phyloP scores from a whole-genome alignment of 2,888 invertebrate genomes.

The Latrodectus elegans region DNA sequence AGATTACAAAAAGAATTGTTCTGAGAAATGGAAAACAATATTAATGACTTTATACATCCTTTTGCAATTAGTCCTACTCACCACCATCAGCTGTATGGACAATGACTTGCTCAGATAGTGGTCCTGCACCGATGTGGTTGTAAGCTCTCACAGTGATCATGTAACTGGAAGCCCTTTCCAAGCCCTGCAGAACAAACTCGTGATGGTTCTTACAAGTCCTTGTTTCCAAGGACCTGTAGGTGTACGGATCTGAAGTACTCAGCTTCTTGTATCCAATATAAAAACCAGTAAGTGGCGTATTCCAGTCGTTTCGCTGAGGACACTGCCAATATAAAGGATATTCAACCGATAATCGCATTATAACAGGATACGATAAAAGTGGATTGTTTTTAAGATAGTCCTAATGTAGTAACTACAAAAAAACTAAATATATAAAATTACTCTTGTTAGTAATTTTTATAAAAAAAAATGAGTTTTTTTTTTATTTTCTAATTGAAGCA shows the following conservation, averaged over 20 bases:
- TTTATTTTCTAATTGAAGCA: no score
- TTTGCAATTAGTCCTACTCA: constrained; percentile 39
- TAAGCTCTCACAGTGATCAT: constrained; percentile 70
- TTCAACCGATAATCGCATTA: no score
- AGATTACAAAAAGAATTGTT: no score
- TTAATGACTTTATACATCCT: no score
- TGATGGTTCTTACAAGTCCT: constrained; percentile 26
- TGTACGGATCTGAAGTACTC: constrained; percentile 36
- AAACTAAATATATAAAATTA: no score
- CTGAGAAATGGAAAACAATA: no score
- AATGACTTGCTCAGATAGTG: constrained; percentile 67
- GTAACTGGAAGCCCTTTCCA: constrained; percentile 69
- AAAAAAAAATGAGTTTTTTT: no score
- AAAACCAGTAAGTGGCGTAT: constrained; percentile 69
- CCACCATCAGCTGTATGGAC: constrained; percentile 71
- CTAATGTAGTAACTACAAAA: no score
- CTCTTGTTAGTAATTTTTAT: no score
- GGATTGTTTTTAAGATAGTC: no score
- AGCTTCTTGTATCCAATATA: constrained; percentile 71
- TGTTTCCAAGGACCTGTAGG: constrained; percentile 30
- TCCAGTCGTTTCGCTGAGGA: constrained; percentile 69
- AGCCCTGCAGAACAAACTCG: constrained; percentile 46
- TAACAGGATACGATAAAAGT: no score
- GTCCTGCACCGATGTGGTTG: constrained; percentile 71
- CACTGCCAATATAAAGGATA: constrained; percentile 26